Percentiles rank a stretch among this genome's conserved stretches.
phyloP scores from a whole-genome alignment of 1,140 invertebrate species.

The Mesaphorura yosii region DNA sequence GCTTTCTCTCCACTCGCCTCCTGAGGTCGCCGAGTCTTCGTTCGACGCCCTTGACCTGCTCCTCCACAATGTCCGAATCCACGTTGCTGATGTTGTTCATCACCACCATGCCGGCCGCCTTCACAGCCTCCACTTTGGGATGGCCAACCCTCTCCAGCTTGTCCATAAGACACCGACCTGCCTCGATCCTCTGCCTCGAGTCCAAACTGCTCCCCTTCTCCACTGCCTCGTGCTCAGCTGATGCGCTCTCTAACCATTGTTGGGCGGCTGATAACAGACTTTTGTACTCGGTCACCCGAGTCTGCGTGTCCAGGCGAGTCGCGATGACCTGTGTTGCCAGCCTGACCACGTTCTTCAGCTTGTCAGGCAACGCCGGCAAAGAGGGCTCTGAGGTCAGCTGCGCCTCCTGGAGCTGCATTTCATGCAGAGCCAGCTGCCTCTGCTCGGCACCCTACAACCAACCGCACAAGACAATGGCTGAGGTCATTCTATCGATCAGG shows the following conservation, averaged over 20 bases:
- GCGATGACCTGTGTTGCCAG: conserved; percentile 43
- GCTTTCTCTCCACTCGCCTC: conserved; percentile 71
- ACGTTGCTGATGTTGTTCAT: conserved; percentile 68
- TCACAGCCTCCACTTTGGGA: conserved; percentile 32
- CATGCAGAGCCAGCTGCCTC: conserved; percentile 39
- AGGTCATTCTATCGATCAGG: no score
- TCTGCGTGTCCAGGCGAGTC: conserved; percentile 60
- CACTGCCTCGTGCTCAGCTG: no score
- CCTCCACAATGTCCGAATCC: conserved; percentile 80
- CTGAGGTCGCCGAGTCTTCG: conserved; percentile 66
- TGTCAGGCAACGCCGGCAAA: conserved; percentile 51
- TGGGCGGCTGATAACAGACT: conserved; percentile 57
- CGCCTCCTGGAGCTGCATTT: conserved; percentile 35
- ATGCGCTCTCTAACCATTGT: conserved; percentile 65
- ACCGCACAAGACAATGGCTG: no score
- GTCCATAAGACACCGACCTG: no score
- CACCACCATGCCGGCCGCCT: conserved; percentile 47
- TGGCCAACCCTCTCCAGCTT: no score
- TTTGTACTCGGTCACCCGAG: conserved; percentile 63
- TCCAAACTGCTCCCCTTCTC: no score
- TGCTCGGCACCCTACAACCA: conserved; percentile 54
- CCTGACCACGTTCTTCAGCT: conserved; percentile 48
- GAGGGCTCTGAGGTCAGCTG: conserved; percentile 30
- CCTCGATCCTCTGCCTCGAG: no score
- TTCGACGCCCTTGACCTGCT: conserved; percentile 70